Evolutionary conservation across 2,797 vertebrate species (phyloP).

Genomic region (Muraenolepis orangiensis): DNA sequence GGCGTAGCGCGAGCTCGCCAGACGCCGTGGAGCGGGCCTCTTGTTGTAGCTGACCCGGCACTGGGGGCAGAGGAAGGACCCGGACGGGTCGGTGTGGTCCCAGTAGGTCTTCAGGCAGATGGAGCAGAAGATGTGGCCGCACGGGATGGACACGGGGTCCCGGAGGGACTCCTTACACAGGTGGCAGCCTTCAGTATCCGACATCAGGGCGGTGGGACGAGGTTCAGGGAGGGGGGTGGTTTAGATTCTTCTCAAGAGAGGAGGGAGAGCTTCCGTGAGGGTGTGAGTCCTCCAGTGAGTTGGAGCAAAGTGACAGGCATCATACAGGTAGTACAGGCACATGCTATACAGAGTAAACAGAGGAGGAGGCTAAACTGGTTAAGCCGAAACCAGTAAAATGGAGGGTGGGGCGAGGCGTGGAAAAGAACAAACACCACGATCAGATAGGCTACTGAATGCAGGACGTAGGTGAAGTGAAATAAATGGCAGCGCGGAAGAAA

Average conservation of each 20-base stretch:
- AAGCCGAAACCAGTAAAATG: conserved; percentile 77
- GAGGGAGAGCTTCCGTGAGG: conserved; percentile 5
- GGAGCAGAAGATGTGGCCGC: conserved; percentile 76
- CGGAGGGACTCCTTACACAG: conserved; percentile 78
- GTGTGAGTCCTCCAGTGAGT: conserved; percentile 23
- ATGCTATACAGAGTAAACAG: conserved; percentile 77
- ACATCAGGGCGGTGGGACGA: conserved; percentile 51
- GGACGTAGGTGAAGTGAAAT: neutral
- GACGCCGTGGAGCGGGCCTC: conserved; percentile 71
- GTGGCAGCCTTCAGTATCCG: conserved; percentile 70
- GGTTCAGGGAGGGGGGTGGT: neutral
- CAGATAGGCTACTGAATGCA: conserved; percentile 36
- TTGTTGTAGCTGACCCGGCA: conserved; percentile 77
- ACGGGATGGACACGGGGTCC: conserved; percentile 77
- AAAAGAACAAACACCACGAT: conserved; percentile 48
- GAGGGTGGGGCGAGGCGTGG: conserved; percentile 66
- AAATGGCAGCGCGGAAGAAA: neutral
- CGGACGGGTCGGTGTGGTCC: conserved; percentile 75
- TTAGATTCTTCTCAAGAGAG: neutral
- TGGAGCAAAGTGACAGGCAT: conserved; percentile 60
- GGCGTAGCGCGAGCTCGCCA: conserved; percentile 55
- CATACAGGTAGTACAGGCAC: conserved; percentile 38
- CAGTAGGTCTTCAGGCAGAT: conserved; percentile 80
- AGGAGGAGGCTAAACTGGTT: conserved; percentile 79
- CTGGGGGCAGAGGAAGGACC: conserved; percentile 72